Evolutionary conservation across 1,140 invertebrate genomes (phyloP).

Genomic region (Mycetomoellerius zeteki): DNA sequence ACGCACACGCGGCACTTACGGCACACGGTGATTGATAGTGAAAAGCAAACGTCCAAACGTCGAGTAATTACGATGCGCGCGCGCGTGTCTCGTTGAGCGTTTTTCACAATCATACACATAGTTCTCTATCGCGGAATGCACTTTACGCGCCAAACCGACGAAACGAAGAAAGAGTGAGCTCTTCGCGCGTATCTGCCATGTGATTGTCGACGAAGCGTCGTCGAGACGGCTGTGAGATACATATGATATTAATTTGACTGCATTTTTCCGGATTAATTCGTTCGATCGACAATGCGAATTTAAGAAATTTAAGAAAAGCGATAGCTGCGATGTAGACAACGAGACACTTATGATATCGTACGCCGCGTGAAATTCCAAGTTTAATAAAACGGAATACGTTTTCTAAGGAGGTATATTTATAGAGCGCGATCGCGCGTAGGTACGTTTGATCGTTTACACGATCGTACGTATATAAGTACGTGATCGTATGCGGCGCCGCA

Average conservation of each 20-base stretch:
- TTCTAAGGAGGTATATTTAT: conserved; percentile 70
- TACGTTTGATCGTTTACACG: conserved; percentile 37
- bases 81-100: conserved; percentile 47
- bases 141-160: conserved; percentile 51
- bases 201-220: too few relatives aligned
- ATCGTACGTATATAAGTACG: background rate
- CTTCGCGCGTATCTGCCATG: too few relatives aligned
- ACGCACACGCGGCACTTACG: too few relatives aligned
- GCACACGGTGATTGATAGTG: conserved; percentile 63
- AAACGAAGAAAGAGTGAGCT: conserved; percentile 16
- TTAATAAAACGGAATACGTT: conserved; percentile 58
- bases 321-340: too few relatives aligned
- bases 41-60: conserved; percentile 46
- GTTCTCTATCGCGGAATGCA: conserved; percentile 31
- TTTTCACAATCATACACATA: too few relatives aligned
- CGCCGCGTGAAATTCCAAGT: conserved; percentile 71
- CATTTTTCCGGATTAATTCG: too few relatives aligned
- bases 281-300: too few relatives aligned
- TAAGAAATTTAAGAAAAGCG: too few relatives aligned
- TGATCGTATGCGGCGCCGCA: conserved; percentile 13
- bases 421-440: conserved; percentile 10
- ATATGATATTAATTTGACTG: too few relatives aligned
- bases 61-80: background rate
- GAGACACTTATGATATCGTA: too few relatives aligned
- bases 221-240: too few relatives aligned